Conservation (phyloP, 2,113 vertebrate species). For the Leptocoma aspasia region DNA sequence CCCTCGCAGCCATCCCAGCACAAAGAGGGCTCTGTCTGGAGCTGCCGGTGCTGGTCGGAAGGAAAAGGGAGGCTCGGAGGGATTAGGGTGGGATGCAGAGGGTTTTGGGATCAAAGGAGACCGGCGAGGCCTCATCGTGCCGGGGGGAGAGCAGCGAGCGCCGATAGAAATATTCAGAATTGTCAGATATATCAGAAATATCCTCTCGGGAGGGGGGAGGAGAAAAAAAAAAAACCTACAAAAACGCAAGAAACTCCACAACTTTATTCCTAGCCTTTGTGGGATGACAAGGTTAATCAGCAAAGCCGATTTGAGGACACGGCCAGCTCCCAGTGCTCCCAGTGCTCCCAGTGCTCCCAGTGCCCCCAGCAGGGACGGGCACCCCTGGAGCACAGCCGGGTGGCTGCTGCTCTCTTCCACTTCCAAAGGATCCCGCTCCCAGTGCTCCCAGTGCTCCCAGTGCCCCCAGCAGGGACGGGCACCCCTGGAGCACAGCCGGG, state of each 20-base stretch:
- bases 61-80: not conserved
- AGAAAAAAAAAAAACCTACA: rapidly evolving
- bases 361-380: not conserved
- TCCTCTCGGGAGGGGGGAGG: no score
- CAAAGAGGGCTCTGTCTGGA: not conserved
- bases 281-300: not conserved
- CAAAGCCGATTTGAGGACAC: not conserved
- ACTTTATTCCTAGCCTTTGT: not conserved
- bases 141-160: rapidly evolving
- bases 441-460: not conserved
- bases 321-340: not conserved
- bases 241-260: not conserved
- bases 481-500: rapidly evolving
- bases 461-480: not conserved
- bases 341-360: not conserved
- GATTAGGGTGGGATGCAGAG: not conserved
- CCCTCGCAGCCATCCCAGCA: not conserved
- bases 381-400: rapidly evolving
- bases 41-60: not conserved
- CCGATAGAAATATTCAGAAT: rapidly evolving
- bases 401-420: rapidly evolving
- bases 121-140: rapidly evolving
- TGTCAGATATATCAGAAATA: no score
- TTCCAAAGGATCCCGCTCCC: not conserved
- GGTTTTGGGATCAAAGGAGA: not conserved